A percentile compares a stretch with the other conserved stretches of the same genome.
phyloP scores from a whole-genome alignment of 2,888 invertebrate species.

The Pocota personata region DNA sequence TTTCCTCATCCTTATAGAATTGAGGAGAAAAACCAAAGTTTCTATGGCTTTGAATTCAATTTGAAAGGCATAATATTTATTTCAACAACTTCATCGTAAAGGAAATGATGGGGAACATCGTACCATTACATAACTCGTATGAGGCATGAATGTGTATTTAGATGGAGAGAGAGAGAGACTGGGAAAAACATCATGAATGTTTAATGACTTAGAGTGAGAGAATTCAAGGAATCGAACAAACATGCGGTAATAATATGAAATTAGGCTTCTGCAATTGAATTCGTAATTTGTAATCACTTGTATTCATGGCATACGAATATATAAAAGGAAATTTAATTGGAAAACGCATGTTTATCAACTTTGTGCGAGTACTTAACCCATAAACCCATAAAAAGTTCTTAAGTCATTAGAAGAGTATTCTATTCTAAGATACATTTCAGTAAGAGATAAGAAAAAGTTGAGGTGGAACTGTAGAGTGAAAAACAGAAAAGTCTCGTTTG shows the following conservation, averaged over 20 bases:
- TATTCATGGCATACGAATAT: slow-evolving; percentile 6
- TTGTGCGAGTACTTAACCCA: neutral
- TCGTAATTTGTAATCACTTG: slow-evolving; percentile 46
- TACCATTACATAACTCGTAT: slow-evolving; percentile 18
- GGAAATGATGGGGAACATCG: slow-evolving; percentile 39
- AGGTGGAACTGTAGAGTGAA: neutral
- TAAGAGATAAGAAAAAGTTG: neutral
- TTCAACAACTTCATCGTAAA: slow-evolving; percentile 46
- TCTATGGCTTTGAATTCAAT: slow-evolving; percentile 47
- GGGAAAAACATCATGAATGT: slow-evolving; percentile 21
- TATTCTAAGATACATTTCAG: neutral
- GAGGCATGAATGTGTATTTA: neutral
- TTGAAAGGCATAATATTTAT: slow-evolving; percentile 54
- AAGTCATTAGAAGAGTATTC: slow-evolving; percentile 5
- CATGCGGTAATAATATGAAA: slow-evolving; percentile 39
- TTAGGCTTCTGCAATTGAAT: slow-evolving; percentile 52
- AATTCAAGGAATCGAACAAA: slow-evolving; percentile 36
- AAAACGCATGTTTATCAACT: slow-evolving; percentile 25
- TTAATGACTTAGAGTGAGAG: slow-evolving; percentile 22
- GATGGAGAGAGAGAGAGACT: neutral
- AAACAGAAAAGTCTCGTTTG: neutral
- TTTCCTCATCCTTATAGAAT: slow-evolving; percentile 1
- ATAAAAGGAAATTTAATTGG: slow-evolving; percentile 39
- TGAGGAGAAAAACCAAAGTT: slow-evolving; percentile 24
- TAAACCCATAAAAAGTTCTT: neutral